phyloP scores from a whole-genome alignment of 2,888 invertebrate genomes.

The Scaptodrosophila latifasciaeformis region DNA sequence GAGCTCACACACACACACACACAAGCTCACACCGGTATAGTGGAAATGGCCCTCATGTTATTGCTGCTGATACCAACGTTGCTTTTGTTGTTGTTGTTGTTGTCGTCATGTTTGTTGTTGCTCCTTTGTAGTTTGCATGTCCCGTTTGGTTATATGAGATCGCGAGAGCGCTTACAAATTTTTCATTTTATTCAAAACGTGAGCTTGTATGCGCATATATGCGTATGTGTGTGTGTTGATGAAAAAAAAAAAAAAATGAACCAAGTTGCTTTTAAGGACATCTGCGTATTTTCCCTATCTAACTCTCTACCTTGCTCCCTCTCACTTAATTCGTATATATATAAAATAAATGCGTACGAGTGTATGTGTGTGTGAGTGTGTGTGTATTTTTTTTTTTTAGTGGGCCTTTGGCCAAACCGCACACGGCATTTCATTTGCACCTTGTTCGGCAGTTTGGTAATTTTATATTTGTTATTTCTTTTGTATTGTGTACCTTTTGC shows the following conservation, averaged over 20 bases:
- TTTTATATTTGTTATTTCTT: too few relatives aligned
- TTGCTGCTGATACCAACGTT: too few relatives aligned
- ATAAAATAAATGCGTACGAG: too few relatives aligned
- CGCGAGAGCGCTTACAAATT: slow-evolving; percentile 64
- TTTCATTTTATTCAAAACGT: slow-evolving; percentile 61
- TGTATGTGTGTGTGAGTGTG: not conserved
- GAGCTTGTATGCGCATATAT: not conserved
- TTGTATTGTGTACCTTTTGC: slow-evolving; percentile 8
- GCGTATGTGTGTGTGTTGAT: slow-evolving; percentile 18
- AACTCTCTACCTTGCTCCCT: slow-evolving; percentile 2
- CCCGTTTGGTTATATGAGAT: slow-evolving; percentile 70
- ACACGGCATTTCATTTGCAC: slow-evolving; percentile 61
- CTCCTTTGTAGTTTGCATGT: slow-evolving; percentile 66
- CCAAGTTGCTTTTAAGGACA: slow-evolving; percentile 68
- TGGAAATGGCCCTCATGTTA: slow-evolving; percentile 39
- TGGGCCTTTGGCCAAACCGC: slow-evolving; percentile 41
- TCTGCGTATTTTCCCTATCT: slow-evolving; percentile 62
- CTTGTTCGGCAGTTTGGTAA: slow-evolving; percentile 56
- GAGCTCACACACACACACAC: slow-evolving; percentile 40
- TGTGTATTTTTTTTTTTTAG: not conserved
- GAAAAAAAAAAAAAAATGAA: slow-evolving; percentile 25
- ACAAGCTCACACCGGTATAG: slow-evolving; percentile 9
- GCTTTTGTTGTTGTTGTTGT: slow-evolving; percentile 20
- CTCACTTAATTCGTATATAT: too few relatives aligned
- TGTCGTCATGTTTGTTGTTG: slow-evolving; percentile 28